phyloP scores from a whole-genome alignment of 2,888 invertebrate genomes.

The Dioctria linearis region DNA sequence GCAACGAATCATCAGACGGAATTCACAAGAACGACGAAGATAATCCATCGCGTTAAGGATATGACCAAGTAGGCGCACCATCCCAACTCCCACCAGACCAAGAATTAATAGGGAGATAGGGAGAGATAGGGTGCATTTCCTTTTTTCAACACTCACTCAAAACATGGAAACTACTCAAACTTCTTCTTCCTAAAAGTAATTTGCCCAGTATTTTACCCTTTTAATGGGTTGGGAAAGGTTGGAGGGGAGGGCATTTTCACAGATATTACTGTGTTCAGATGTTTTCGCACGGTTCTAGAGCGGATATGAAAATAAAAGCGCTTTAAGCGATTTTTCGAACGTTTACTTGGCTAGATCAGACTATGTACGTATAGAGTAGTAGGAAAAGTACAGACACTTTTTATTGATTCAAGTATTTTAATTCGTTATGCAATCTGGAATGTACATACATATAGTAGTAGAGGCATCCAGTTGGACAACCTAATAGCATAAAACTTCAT shows the following conservation, averaged over 20 bases:
- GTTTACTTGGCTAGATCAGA: conserved; percentile 3
- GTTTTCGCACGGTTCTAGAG: conserved; percentile 50
- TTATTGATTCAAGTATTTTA: not conserved
- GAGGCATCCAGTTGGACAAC: not conserved
- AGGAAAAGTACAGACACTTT: conserved; percentile 12
- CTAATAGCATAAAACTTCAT: conserved; percentile 4
- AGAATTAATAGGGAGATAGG: not conserved
- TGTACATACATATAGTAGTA: not conserved
- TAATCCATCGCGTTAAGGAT: conserved; percentile 14
- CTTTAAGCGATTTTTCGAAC: conserved; percentile 57
- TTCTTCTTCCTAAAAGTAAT: conserved; percentile 50
- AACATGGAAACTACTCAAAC: conserved; percentile 55
- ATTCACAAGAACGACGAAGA: conserved; percentile 26
- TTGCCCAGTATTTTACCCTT: not conserved
- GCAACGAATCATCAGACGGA: conserved; percentile 1
- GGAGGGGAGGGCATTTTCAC: conserved; percentile 35
- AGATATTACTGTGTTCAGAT: conserved; percentile 49
- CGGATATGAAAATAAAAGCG: conserved; percentile 58
- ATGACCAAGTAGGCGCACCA: conserved; percentile 21
- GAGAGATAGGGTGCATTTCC: conserved; percentile 54
- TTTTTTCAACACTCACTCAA: conserved; percentile 48
- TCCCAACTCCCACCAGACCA: not conserved
- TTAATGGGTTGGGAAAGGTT: conserved; percentile 11
- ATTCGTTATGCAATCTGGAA: not conserved
- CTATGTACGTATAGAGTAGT: too few relatives aligned